Evolutionary conservation across 2,113 vertebrate genomes (phyloP).

Genomic region (Xiphias gladius): DNA sequence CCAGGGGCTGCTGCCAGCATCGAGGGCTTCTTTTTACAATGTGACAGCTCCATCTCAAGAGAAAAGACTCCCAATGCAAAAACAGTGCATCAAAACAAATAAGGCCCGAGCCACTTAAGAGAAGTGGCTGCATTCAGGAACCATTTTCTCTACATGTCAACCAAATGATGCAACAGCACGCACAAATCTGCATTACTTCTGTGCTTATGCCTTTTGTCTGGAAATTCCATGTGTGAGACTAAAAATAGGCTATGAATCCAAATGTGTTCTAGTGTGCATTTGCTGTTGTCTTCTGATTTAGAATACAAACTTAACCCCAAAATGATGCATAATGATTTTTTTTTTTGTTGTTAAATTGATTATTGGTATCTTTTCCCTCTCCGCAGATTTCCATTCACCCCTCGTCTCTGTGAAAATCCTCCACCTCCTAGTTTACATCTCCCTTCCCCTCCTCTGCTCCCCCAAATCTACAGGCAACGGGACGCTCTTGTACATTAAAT

Average conservation of each 20-base stretch:
- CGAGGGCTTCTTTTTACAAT: conserved; percentile 80
- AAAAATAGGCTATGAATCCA: conserved; percentile 29
- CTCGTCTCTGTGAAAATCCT: conserved; percentile 40
- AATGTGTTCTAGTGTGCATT: not conserved
- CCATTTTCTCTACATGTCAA: conserved; percentile 79
- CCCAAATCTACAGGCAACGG: conserved; percentile 93
- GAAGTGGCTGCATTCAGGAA: conserved; percentile 80
- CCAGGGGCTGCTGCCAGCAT: conserved; percentile 85
- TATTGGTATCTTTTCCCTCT: conserved; percentile 17
- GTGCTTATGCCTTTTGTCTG: conserved; percentile 64
- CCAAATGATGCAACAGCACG: conserved; percentile 74
- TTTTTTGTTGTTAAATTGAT: conserved; percentile 49
- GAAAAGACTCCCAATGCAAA: conserved; percentile 83
- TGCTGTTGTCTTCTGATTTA: not conserved
- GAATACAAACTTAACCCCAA: conserved; percentile 2
- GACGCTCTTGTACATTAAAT: conserved; percentile 99
- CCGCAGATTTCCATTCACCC: conserved; percentile 27
- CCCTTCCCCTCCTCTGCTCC: conserved; percentile 43
- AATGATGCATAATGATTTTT: conserved; percentile 37
- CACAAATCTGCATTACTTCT: conserved; percentile 67
- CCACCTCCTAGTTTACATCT: conserved; percentile 56
- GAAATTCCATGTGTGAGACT: conserved; percentile 7
- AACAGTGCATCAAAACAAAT: conserved; percentile 87
- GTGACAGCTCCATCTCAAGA: conserved; percentile 87
- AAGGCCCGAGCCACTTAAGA: conserved; percentile 84